Evolutionary conservation across 2,797 vertebrate species (phyloP).

Genomic region (Odontamblyopus rebecca): DNA sequence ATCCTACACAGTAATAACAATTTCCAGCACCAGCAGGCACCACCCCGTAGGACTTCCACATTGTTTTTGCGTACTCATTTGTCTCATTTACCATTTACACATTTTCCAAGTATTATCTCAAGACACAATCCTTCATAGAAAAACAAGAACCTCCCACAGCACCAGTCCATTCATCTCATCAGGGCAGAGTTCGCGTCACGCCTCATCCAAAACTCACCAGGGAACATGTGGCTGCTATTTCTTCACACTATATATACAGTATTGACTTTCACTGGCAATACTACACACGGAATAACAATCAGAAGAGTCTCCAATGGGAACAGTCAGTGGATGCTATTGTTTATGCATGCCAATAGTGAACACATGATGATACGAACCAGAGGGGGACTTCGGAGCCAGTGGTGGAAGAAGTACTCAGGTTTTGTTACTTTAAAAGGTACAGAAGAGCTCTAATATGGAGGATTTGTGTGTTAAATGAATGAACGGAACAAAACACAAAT

Average conservation of each 20-base stretch:
- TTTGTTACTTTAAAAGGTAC: no score
- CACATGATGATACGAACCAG: background rate
- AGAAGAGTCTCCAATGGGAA: conserved; percentile 49
- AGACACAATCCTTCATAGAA: conserved; percentile 14
- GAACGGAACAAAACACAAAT: no score
- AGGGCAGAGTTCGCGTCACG: conserved; percentile 26
- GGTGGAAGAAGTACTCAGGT: background rate
- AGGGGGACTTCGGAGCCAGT: background rate
- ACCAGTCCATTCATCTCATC: conserved; percentile 38
- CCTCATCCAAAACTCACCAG: conserved; percentile 32
- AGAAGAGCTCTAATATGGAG: no score
- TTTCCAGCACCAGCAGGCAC: background rate
- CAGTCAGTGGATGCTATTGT: conserved; percentile 4
- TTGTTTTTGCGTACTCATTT: background rate
- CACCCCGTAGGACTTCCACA: background rate
- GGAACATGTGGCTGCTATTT: conserved; percentile 45
- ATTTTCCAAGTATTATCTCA: conserved; percentile 26
- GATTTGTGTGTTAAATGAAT: no score
- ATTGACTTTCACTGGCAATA: conserved; percentile 61
- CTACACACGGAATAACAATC: conserved; percentile 68
- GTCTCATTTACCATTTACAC: background rate
- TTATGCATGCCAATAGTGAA: background rate
- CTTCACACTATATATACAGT: conserved; percentile 31
- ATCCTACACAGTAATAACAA: background rate
- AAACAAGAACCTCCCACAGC: conserved; percentile 27